phyloP scores from a whole-genome alignment of 1,140 invertebrate species.

The Drosophila teissieri region DNA sequence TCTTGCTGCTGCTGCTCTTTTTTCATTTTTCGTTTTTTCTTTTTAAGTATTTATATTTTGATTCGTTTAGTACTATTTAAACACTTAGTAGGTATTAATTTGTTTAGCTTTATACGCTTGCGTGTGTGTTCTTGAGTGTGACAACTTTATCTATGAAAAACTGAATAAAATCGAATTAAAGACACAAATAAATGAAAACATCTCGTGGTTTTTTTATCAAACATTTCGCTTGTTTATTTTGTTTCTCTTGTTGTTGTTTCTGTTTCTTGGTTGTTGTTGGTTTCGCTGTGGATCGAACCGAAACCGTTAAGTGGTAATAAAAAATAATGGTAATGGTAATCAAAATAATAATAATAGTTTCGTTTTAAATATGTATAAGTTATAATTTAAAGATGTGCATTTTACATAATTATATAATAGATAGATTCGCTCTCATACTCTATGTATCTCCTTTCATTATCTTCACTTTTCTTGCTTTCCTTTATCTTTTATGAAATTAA shows the following conservation, averaged over 20 bases:
- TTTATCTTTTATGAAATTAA: conserved; percentile 42
- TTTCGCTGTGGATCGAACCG: conserved; percentile 38
- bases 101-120: conserved; percentile 51
- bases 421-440: conserved; percentile 45
- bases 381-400: conserved; percentile 50
- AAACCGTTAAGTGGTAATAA: conserved; percentile 49
- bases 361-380: conserved; percentile 37
- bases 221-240: conserved; percentile 71
- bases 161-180: conserved; percentile 14
- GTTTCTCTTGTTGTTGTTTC: conserved; percentile 47
- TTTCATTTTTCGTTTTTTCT: conserved; percentile 13
- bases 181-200: conserved; percentile 24
- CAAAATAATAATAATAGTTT: conserved; percentile 44
- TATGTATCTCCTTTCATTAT: conserved; percentile 3
- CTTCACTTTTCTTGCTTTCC: background rate
- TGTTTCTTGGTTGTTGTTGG: conserved; percentile 33
- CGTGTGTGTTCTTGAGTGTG: conserved; percentile 15
- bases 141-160: conserved; percentile 20
- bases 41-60: conserved; percentile 52
- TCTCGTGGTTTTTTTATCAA: conserved; percentile 47
- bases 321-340: conserved; percentile 45
- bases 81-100: conserved; percentile 71
- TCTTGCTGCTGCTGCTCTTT: conserved; percentile 9
- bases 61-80: conserved; percentile 73
- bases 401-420: conserved; percentile 47